Conservation (phyloP, 2,888 invertebrate species). For the Anthophora plumipes region DNA sequence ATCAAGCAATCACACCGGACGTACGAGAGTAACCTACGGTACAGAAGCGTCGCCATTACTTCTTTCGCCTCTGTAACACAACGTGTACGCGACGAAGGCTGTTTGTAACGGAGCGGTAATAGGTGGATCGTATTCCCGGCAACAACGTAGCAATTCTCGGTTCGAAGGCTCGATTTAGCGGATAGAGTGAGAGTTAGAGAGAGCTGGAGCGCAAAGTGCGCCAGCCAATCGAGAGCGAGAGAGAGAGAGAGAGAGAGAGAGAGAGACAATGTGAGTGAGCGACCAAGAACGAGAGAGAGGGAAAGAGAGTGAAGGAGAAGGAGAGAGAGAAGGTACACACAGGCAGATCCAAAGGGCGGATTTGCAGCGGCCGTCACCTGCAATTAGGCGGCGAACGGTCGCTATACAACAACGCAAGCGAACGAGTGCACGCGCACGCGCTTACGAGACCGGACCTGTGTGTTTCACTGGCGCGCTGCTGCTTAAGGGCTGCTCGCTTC, state of each 20-base stretch:
- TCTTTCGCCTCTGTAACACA: slow-evolving; percentile 20
- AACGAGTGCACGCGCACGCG: slow-evolving; percentile 31
- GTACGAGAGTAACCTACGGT: too few species aligned
- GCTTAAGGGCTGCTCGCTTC: slow-evolving; percentile 62
- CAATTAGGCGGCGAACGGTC: slow-evolving; percentile 70
- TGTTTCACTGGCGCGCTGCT: slow-evolving; percentile 51
- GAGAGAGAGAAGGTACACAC: slow-evolving; percentile 21
- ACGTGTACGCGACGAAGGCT: slow-evolving; percentile 29
- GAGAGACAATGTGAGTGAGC: not conserved
- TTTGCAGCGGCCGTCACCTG: slow-evolving; percentile 67
- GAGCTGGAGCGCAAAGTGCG: too few species aligned
- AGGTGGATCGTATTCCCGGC: slow-evolving; percentile 51
- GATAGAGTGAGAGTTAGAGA: not conserved
- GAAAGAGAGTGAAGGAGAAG: not conserved
- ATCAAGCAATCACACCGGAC: too few species aligned
- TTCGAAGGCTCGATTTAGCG: slow-evolving; percentile 32
- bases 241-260: not conserved
- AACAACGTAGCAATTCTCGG: slow-evolving; percentile 54
- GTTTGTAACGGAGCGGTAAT: slow-evolving; percentile 52
- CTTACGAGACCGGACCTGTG: slow-evolving; percentile 11
- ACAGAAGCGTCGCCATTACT: not conserved
- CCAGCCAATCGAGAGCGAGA: too few species aligned
- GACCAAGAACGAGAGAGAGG: not conserved
- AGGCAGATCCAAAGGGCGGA: slow-evolving; percentile 56
- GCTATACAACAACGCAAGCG: slow-evolving; percentile 52